These are phyloP conservation scores for Ispidina picta DNA, from an alignment of 2,797 vertebrate genomes.

Conservation along the genomic window DNA sequence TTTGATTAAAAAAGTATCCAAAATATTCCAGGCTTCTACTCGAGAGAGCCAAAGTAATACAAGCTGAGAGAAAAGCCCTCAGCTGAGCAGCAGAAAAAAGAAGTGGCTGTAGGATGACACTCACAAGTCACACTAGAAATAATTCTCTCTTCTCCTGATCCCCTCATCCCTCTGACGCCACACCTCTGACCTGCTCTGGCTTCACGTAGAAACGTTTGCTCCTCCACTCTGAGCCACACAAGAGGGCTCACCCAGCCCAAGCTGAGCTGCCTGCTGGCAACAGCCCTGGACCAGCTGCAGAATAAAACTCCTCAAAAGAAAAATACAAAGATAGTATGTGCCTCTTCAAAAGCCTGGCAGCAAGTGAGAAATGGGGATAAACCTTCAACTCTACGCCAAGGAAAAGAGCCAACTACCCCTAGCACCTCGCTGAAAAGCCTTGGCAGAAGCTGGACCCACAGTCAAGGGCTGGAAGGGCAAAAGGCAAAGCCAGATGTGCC, in stretches of 20 bases:
- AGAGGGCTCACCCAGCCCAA: background rate
- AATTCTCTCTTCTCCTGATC: background rate
- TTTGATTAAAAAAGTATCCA: background rate
- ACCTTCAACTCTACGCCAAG: background rate
- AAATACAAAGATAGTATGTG: background rate
- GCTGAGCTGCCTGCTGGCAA: background rate
- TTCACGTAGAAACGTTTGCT: background rate
- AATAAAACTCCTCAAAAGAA: fast-evolving
- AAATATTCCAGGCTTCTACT: background rate
- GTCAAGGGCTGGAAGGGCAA: background rate
- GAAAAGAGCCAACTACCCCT: background rate
- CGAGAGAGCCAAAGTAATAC: background rate
- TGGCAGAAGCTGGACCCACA: background rate
- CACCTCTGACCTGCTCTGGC: background rate
- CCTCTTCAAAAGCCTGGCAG: background rate
- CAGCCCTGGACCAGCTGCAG: background rate
- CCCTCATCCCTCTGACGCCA: no score
- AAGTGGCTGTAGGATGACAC: background rate
- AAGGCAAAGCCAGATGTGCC: background rate
- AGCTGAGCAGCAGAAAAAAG: background rate
- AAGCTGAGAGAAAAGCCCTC: background rate
- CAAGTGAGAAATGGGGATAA: background rate
- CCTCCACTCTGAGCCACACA: background rate
- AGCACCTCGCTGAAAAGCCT: fast-evolving
- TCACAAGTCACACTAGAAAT: background rate